Evolutionary conservation across 2,888 invertebrate genomes (phyloP), one percentile per base, ranked within the genome.

Genomic region (Tachina grossa): DNA sequence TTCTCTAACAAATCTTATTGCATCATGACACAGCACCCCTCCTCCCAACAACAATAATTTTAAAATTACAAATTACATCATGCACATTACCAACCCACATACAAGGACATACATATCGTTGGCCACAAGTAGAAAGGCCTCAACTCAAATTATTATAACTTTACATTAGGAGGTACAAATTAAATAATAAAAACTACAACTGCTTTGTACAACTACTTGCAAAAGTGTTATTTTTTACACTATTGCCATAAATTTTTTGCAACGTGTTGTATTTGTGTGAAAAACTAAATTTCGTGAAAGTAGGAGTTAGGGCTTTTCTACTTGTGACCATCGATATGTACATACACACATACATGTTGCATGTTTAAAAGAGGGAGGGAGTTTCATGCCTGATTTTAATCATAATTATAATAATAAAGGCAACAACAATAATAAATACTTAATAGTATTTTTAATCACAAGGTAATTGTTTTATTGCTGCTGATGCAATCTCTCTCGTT

Each of bases 391-490:
- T 16, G 69, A 83, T 86, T 78, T 69, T 78, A 75, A 84, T 81
- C 74, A 81, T 78, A 75, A 75, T 81, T 74, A 53, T 61, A 59
- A 61, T 61, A 69, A 74, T 43, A 59, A 51, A 4, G 41, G 47
- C 63, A 72, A 19, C 63, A 68, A 68, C 22, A 71, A 71, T 69
- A 75, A 57, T n/a, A 66, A n/a, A 55, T 41, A 51, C 31, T 63
- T 71, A 47, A 71, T 47, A 74, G 66, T 51, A 80, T 74, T 69
- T 61, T 75, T 61, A 69, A 84, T 81, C 45, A 78, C 81, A 39
- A 81, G 76, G 83, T 86, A 83, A 86, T 86, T 84, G 71, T 77
- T 86, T 86, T 86, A 86, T 78, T 80, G 74, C 61, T 65, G 69
- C 57, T 81, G 77, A 75, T 86, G 74, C 74, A 84, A 81, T 84